These are phyloP conservation scores for Drosophila tropicalis DNA, from an alignment of 1,140 invertebrate species.

Conservation along the genomic window DNA sequence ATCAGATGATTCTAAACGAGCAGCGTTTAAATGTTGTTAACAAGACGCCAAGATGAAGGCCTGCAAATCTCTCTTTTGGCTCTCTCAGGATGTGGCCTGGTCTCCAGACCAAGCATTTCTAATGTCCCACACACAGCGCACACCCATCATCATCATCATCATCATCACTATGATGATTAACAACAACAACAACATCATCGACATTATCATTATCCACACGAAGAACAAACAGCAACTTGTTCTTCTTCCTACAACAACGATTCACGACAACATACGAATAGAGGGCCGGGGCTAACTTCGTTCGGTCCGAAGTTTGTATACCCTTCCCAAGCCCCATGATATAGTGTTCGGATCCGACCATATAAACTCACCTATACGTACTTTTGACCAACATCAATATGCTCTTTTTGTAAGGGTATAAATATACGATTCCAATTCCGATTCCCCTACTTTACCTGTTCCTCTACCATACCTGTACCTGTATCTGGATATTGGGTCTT, in stretches of 20 bases:
- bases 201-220: constrained; percentile 32
- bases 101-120: constrained; percentile 44
- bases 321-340: too few species aligned
- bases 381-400: too few species aligned
- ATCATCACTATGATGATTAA: not conserved
- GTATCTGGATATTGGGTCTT: not conserved
- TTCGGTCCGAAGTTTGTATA: too few species aligned
- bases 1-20: constrained; percentile 69
- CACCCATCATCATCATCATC: constrained; percentile 27
- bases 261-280: not conserved
- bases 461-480: not conserved
- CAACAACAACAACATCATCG: not conserved
- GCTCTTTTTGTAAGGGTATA: not conserved
- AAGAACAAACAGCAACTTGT: constrained; percentile 40
- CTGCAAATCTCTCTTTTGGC: not conserved
- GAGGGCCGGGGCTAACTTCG: too few species aligned
- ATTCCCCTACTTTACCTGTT: not conserved
- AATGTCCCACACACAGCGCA: constrained; percentile 77
- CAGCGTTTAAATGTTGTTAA: constrained; percentile 81
- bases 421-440: not conserved
- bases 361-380: too few species aligned
- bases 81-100: constrained; percentile 33
- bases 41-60: constrained; percentile 28
- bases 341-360: too few species aligned
- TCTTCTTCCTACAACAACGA: constrained; percentile 23